Conservation (phyloP, 2,797 vertebrate genomes). For the Monodelphis domestica region DNA sequence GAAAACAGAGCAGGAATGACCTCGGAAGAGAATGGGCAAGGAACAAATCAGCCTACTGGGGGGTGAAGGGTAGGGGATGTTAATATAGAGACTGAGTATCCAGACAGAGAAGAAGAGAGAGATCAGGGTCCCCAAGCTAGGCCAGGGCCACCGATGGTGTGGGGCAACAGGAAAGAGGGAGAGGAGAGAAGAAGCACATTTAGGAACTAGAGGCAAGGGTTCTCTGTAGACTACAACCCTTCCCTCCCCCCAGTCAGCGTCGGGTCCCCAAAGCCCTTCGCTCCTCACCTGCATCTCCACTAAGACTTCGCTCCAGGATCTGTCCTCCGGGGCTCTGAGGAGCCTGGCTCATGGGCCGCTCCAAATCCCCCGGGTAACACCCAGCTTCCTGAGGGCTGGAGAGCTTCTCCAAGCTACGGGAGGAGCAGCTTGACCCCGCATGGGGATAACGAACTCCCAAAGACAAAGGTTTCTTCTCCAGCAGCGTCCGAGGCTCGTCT, state of each 20-base stretch:
- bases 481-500: slow-evolving; percentile 65
- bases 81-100: neutral
- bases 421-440: slow-evolving; percentile 12
- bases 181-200: neutral
- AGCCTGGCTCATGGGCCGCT: slow-evolving; percentile 48
- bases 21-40: neutral
- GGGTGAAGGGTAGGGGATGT: no score
- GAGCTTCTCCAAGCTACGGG: slow-evolving; percentile 59
- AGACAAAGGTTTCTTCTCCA: slow-evolving; percentile 50
- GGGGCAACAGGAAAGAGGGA: neutral
- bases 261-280: neutral
- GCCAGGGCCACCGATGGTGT: neutral
- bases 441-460: slow-evolving; percentile 27
- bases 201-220: no score
- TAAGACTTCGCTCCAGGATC: slow-evolving; percentile 60
- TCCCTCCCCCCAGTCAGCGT: neutral
- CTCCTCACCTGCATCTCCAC: slow-evolving; percentile 76
- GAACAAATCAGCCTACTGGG: neutral
- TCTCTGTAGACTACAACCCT: neutral
- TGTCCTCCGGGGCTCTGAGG: slow-evolving; percentile 48
- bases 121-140: neutral
- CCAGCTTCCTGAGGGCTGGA: slow-evolving; percentile 35
- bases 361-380: slow-evolving; percentile 29
- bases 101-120: neutral
- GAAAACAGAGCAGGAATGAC: neutral